A percentile compares a stretch with the other conserved stretches of the same genome.
phyloP scores from a whole-genome alignment of 2,113 vertebrate genomes.

The Nicator chloris region DNA sequence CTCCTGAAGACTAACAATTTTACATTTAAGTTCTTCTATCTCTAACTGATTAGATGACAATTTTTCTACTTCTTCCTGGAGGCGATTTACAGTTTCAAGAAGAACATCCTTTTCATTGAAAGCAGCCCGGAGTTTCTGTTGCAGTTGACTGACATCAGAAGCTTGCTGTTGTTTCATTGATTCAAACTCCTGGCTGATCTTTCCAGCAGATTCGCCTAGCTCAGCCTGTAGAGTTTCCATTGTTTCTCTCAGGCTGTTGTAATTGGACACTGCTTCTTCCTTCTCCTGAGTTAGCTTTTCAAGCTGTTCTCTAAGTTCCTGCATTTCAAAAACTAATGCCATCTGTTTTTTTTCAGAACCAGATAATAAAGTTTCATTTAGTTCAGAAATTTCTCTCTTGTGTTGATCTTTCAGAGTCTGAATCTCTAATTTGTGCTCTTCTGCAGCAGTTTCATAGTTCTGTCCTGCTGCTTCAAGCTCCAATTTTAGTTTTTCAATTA shows the following conservation, averaged over 20 bases:
- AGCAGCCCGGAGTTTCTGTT: conserved; percentile 78
- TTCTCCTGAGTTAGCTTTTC: conserved; percentile 79
- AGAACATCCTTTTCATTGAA: conserved; percentile 81
- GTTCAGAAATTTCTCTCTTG: conserved; percentile 66
- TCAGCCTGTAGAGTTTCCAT: conserved; percentile 83
- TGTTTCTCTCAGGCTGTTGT: conserved; percentile 79
- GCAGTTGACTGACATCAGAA: conserved; percentile 78
- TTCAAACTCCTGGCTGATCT: conserved; percentile 85
- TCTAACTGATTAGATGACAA: conserved; percentile 54
- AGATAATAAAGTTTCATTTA: conserved; percentile 64
- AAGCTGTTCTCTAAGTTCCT: conserved; percentile 76
- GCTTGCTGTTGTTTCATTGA: conserved; percentile 87
- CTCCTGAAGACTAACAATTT: conserved; percentile 68
- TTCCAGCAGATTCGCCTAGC: conserved; percentile 82
- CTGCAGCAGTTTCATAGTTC: background rate
- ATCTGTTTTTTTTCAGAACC: conserved; percentile 73
- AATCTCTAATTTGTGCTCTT: conserved; percentile 65
- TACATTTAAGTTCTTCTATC: conserved; percentile 69
- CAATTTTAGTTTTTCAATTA: conserved; percentile 73
- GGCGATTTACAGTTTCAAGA: conserved; percentile 70
- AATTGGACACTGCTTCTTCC: conserved; percentile 78
- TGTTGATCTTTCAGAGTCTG: conserved; percentile 67
- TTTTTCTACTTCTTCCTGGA: conserved; percentile 67
- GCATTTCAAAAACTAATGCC: conserved; percentile 67
- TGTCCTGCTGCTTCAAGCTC: conserved; percentile 60